Base-by-base conservation (phyloP, 1,140 invertebrate genomes). In the Drosophila paulistorum region DNA sequence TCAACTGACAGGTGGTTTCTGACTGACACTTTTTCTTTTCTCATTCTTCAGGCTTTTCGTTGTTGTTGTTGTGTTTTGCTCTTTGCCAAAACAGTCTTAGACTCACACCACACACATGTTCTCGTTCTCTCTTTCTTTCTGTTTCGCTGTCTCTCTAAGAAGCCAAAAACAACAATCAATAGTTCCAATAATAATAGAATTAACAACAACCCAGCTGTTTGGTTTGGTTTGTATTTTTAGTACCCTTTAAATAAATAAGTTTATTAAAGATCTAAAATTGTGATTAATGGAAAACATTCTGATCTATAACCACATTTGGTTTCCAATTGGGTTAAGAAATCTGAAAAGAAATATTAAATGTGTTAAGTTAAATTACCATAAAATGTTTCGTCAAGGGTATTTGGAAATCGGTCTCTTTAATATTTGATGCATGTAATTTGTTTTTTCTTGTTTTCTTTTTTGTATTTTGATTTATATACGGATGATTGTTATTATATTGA, bases 111-210 rank as follows among this genome's bases (percentile, higher is more conserved):
- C 30, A 30, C 30, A 30, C 30, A 26, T 26, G 30, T 37, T 37
- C 35, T 37, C 35, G 0, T 10, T 37, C 35, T 48, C 41, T 42
- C 11, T 14, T 11, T 42, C 45, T 48, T 7, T 48, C 45, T 45
- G 4, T 14, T 13, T 14, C 42, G 1, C 42, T 14, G 2, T 45
- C 14, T 17, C n/a, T 45, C 42, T 17, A 7, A 14, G n/a, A 45
- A 45, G 42, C 14, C 45, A 51, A 51, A 4, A 51, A 23, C 45
- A 51, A 51, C 45, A 51, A 51, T 51, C 45, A 23, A 51, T 48
- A 48, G 45, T 48, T 51, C 45, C 17, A 51, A 51, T 51, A 51
- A 51, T 51, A 51, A 51, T 51, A 51, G 45, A 51, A 51, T 51
- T 51, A 51, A 51, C 45, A 51, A 51, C 45, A 51, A 51, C 45